Evolutionary conservation across 1,140 invertebrate genomes (phyloP), one percentile per base, ranked within the genome.

Genomic region (Coenobita brevimanus): DNA sequence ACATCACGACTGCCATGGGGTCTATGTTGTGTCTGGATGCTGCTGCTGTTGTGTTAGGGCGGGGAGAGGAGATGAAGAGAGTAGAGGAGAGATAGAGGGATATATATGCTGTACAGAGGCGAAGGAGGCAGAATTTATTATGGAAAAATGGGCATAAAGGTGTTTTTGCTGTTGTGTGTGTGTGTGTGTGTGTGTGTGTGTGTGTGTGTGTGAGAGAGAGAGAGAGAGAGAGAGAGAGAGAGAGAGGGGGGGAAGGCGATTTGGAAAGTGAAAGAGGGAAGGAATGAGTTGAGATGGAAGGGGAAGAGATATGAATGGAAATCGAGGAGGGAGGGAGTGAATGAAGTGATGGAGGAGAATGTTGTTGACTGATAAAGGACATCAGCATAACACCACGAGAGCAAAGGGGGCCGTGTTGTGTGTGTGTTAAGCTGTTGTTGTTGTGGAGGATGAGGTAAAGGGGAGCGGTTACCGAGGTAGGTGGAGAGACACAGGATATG

Each of bases 221-320:
- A 71, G 67, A 71, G 67, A 30, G 67, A 30, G 67, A 30, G 67
- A 71, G 30, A 71, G 67, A 71, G 67, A 71, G 67, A 71, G 67
- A 71, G 67, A 71, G 67, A 71, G 67, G 41, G 67, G 41, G 67
- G 41, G 67, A 71, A 38, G 41, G 67, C 36, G 67, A 71, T 30
- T 38, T 30, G 41, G 67, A 71, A 38, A 71, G 67, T 38, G 67
- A 71, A 38, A 71, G 67, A 71, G 67, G 41, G 64, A 69, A 36
- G 33, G 62, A 67, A 33, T 2, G 62, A 21, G 62, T 30, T 62
- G 57, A 17, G 27, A 62, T 62, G 57, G 27, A 62, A 62, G 4
- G 27, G 27, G 1, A 62, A 2, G 57, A 4, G 27, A 62, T 17
- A 62, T n/a, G 27, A 24, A 62, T 62, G 57, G 27, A 24, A 62